Conservation (phyloP, 2,797 vertebrate species). For the Paramormyrops hopkinsi region DNA sequence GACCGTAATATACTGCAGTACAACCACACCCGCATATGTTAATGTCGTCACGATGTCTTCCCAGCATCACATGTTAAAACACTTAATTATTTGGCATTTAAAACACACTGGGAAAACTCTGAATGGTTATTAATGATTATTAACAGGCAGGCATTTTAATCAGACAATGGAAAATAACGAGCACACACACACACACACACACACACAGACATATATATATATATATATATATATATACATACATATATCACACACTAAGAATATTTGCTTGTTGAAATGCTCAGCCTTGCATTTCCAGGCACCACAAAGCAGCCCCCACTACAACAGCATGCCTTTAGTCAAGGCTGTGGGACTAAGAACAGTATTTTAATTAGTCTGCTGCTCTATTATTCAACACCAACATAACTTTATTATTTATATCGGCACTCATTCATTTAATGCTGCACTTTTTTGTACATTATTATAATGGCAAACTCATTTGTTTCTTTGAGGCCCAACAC, state of each 20-base stretch:
- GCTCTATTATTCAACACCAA: constrained; percentile 43
- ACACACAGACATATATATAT: background rate
- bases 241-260: background rate
- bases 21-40: background rate
- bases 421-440: constrained; percentile 44
- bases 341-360: background rate
- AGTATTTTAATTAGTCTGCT: constrained; percentile 4
- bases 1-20: background rate
- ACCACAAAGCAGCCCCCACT: background rate
- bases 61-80: background rate
- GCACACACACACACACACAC: background rate
- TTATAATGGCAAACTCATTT: constrained; percentile 50
- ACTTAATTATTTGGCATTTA: background rate
- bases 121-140: background rate
- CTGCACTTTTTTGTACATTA: constrained; percentile 43
- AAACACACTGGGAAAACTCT: background rate
- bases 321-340: background rate
- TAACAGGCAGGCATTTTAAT: background rate
- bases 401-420: constrained; percentile 45
- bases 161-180: background rate
- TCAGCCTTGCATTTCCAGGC: background rate
- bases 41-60: background rate
- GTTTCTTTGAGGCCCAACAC: constrained; percentile 39
- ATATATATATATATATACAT: background rate
- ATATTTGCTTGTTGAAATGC: constrained; percentile 11